Evolutionary conservation across 2,113 vertebrate genomes (phyloP), one percentile per base, ranked within the genome.

Genomic region (Ivindomyrus marchei): DNA sequence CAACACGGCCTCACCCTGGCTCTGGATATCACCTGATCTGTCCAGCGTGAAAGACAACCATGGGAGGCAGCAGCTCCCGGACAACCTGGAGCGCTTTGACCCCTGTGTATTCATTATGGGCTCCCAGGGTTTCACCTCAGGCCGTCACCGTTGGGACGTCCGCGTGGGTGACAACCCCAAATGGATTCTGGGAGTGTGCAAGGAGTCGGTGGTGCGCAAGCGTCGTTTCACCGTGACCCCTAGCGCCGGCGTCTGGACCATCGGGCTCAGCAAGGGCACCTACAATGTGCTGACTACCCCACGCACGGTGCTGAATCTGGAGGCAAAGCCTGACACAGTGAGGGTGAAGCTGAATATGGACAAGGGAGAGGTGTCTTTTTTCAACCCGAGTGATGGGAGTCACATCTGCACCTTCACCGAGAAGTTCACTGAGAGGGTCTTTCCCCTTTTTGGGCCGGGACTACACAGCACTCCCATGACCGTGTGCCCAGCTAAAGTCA

Each of bases 391-490:
- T 8, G 91, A 89, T 8, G 90, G 87, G 0, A 92, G 45, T 31
- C 95, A 95, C 88, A 84, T 97, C 10, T 92, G 94, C 85, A 96
- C 93, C 36, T 95, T 95, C 21, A 95, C 92, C 4, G 93, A 93
- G 87, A 90, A 85, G 13, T 97, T 97, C 92, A 90, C 90, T 9
- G 94, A 93, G 24, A 92, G 1, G 53, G 92, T 97, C 1, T 95
- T 94, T 90, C 96, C 96, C 17, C 94, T 97, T 15, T 96, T 97
- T 77, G 96, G 96, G 46, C 96, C 96, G 0, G 96, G 96, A 9
- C 94, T 96, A 27, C 91, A 95, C 10, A 91, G 50, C 58, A 92
- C 91, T 1, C 92, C 95, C 0, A 95, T 95, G 93, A 45, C 4
- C 27, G 85, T 96, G 45, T 45, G 88, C 3, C 91, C 93, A 1